Base-by-base conservation (phyloP, 2,888 invertebrate genomes). In the Trachelus troglodyta region DNA sequence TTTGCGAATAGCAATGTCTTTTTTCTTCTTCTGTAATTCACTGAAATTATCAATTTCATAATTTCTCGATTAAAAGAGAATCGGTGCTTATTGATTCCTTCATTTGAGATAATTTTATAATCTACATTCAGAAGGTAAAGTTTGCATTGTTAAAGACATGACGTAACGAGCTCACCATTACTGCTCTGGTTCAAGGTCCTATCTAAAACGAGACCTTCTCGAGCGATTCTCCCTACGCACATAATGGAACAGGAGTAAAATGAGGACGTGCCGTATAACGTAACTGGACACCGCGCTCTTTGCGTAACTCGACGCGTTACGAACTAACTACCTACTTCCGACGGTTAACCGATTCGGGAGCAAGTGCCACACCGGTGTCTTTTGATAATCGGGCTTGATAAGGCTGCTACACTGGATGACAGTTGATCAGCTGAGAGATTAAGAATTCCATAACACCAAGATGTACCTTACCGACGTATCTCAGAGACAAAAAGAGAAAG, bases 291-390 rank as follows among this genome's bases (percentile, higher is more conserved):
- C 81, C 80, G 34, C 69, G 34, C 69, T 77, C 82, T 86, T 87
- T 84, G 83, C 84, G 85, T 85, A 87, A 85, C 80, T 76, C 82
- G 81, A 84, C 77, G 77, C 74, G 83, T 85, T 83, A 82, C 81
- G 80, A 75, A 82, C 76, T 78, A 81, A 87, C 85, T 83, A 85
- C 81, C 81, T 80, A 86, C 86, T 87, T 87, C 87, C 87, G 86
- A 86, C 81, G 81, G 82, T 80, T 83, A 34, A 71, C 35, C 74
- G 74, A 74, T 74, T 74, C 74, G n/a, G 30, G 34, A 30, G 37
- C 74, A 37, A 74, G 74, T 74, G 74, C 15, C 74, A 74, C 23
- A 30, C 34, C 12, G 34, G 35, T 30, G 74, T 34, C 74, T 33
- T 35, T 69, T 74, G 23, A 15, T 15, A 15, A 40, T 40, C 40